Conservation (phyloP, 37 sponge, comb jelly and placozoan species). For the Agelas oroides region DNA sequence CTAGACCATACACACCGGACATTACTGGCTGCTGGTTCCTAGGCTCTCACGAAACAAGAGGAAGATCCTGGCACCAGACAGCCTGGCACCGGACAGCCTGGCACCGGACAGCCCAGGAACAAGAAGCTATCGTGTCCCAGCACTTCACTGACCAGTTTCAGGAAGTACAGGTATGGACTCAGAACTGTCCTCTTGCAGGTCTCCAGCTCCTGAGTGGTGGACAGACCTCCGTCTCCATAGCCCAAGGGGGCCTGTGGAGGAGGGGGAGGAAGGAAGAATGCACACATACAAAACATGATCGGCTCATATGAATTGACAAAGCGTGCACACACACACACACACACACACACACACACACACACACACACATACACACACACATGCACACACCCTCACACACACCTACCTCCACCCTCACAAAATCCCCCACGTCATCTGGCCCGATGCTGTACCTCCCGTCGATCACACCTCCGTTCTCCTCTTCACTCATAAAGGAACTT, state of each 20-base stretch:
- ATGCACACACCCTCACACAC: neutral
- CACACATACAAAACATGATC: neutral
- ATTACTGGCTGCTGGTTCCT: too few species aligned
- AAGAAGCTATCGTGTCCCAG: too few species aligned
- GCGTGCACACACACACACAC: neutral
- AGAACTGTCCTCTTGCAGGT: conserved; percentile 76
- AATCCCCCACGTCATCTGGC: too few species aligned
- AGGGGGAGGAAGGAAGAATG: neutral
- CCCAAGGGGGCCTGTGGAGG: neutral
- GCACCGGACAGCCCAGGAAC: too few species aligned
- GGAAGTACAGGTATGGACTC: conserved; percentile 58
- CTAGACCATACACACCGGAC: too few species aligned
- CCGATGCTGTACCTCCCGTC: too few species aligned
- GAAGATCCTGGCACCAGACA: too few species aligned
- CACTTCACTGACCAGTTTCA: conserved; percentile 67
- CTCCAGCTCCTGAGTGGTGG: conserved; percentile 61
- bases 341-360: neutral
- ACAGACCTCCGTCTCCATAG: conserved; percentile 10
- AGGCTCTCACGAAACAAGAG: too few species aligned
- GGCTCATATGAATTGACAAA: neutral
- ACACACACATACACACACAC: conserved; percentile 34
- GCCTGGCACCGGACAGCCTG: too few species aligned
- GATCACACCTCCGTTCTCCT: too few species aligned
- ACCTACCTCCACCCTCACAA: too few species aligned
- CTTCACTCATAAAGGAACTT: too few species aligned